Evolutionary conservation across 2,797 vertebrate species (phyloP).

Genomic region (Lerista edwardsae): DNA sequence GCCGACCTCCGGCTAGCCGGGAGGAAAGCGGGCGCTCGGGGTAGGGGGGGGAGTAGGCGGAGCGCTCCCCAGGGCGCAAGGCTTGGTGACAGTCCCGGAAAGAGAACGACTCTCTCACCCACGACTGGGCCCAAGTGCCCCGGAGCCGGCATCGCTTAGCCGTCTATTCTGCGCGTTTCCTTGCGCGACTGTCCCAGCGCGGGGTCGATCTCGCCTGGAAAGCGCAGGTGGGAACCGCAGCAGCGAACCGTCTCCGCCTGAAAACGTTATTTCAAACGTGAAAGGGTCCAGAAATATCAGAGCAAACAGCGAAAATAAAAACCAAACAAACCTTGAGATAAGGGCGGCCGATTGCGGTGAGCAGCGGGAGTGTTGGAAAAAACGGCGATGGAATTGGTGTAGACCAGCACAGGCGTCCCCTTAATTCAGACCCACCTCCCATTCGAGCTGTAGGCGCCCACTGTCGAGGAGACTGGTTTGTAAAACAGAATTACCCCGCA

Average conservation of each 20-base stretch:
- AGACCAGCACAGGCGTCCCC: too few relatives aligned
- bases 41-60: background rate
- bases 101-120: background rate
- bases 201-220: background rate
- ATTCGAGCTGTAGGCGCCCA: background rate
- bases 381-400: too few relatives aligned
- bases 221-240: background rate
- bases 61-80: background rate
- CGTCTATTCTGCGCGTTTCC: background rate
- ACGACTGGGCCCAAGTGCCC: accelerated
- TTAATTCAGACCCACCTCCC: background rate
- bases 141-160: background rate
- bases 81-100: background rate
- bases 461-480: too few relatives aligned
- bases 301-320: background rate
- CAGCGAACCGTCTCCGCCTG: too few relatives aligned
- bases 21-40: background rate
- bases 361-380: background rate
- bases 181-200: too few relatives aligned
- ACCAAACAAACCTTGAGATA: too few relatives aligned
- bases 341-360: background rate
- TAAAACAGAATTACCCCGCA: too few relatives aligned
- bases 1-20: too few relatives aligned
- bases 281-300: background rate
- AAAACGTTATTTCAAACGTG: background rate